Base-by-base conservation (phyloP, 2,113 vertebrate genomes). In the Callipepla squamata region DNA sequence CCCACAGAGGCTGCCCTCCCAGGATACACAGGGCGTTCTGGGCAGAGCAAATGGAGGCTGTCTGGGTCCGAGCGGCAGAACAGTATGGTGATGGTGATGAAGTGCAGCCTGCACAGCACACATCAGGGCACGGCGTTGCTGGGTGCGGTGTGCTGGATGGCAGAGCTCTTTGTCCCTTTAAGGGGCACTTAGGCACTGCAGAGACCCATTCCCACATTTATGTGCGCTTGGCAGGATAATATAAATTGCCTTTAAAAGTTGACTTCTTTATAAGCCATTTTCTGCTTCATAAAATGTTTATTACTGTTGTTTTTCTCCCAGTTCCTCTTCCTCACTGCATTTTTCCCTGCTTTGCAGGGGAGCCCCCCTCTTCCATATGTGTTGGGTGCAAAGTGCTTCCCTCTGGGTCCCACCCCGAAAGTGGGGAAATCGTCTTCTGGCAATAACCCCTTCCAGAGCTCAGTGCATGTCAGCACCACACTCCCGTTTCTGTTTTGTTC, bases 261-360 rank as follows among this genome's bases (percentile, higher is more conserved):
- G 93, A 97, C 96, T 97, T 96, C 95, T 97, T 97, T 96, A 96
- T 96, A 94, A 96, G 84, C 94, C 95, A 91, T 96, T 97, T 97
- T 97, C 94, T 97, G 96, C 95, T 96, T 96, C 96, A 96, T 96
- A 95, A 96, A 97, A 90, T 89, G 92, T 95, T 94, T 96, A 96
- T 96, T 92, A 94, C 93, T 95, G 74, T 96, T 96, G 94, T 91
- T 96, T 97, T 92, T 96, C 90, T 94, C 90, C 70, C 85, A 58
- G 62, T 93, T 67, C 89, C 86, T 81, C 87, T 91, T 92, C 83
- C 48, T 87, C 13, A 0, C 58, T 79, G 77, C 77, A 22, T 93
- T 95, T 94, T 90, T 75, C 72, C 51, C 76, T 3, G 32, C 85
- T 55, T 22, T 44, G 47, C 45, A 36, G 58, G 63, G 87, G 95